These are phyloP conservation scores for Montifringilla adamsi DNA, from an alignment of 2,113 vertebrate species.

Conservation along the genomic window DNA sequence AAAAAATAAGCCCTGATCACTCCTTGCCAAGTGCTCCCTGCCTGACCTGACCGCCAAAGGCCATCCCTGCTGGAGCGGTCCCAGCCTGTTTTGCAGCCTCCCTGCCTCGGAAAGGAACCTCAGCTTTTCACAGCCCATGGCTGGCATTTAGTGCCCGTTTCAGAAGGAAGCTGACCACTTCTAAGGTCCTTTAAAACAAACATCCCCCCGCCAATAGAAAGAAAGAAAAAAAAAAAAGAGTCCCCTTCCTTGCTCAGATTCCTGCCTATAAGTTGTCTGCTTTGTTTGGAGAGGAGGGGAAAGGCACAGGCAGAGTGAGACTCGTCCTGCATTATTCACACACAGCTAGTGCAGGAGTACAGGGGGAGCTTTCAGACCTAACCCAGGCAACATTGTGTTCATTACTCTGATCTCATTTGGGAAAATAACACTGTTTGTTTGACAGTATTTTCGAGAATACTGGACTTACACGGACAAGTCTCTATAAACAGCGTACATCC, in stretches of 20 bases:
- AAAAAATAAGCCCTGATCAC: conserved; percentile 62
- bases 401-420: not conserved
- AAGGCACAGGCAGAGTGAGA: not conserved
- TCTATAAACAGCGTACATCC: not conserved
- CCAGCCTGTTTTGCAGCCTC: not conserved
- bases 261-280: not conserved
- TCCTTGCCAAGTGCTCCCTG: conserved; percentile 31
- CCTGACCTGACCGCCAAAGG: conserved; percentile 39
- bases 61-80: conserved; percentile 47
- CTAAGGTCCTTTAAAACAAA: conserved; percentile 17
- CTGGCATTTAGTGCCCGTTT: conserved; percentile 71
- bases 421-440: not conserved
- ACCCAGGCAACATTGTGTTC: not conserved
- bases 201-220: no score
- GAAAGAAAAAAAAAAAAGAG: not conserved
- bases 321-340: not conserved
- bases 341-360: not conserved
- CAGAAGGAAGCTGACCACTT: conserved; percentile 37
- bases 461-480: not conserved
- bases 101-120: not conserved
- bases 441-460: not conserved
- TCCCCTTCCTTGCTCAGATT: not conserved
- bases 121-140: conserved; percentile 77
- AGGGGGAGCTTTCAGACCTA: not conserved
- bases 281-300: conserved; percentile 7